Evolutionary conservation across 2,113 vertebrate species (phyloP).

Genomic region (Entomyzon cyanotis): DNA sequence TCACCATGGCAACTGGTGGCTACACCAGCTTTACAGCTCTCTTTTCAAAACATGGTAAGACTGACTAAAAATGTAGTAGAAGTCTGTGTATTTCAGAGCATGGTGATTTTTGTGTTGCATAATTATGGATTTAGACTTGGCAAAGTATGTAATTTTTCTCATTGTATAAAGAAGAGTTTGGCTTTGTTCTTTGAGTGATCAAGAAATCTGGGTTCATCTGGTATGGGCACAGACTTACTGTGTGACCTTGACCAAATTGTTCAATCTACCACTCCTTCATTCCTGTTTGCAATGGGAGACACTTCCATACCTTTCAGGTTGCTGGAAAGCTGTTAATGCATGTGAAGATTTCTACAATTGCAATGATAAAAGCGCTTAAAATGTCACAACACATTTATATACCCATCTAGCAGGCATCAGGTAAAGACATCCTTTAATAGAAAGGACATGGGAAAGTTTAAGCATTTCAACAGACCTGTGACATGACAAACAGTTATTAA

Average conservation of each 20-base stretch:
- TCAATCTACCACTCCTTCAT: background rate
- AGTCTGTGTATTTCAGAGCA: background rate
- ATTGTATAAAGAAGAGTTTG: background rate
- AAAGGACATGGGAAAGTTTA: background rate
- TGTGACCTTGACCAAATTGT: background rate
- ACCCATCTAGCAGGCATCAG: background rate
- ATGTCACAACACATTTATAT: background rate
- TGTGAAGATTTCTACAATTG: background rate
- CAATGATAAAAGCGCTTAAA: background rate
- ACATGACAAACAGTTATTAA: constrained; percentile 28
- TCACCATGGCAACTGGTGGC: constrained; percentile 45
- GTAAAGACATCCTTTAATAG: background rate
- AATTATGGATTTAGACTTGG: background rate
- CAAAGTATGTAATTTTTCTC: background rate
- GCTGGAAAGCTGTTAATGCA: background rate
- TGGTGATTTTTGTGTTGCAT: background rate
- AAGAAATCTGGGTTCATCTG: background rate
- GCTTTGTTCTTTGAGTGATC: background rate
- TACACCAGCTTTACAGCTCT: background rate
- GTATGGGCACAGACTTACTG: background rate
- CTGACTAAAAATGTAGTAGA: background rate
- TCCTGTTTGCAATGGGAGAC: background rate
- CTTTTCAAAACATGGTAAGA: background rate
- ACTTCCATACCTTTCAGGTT: background rate
- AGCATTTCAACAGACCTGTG: constrained; percentile 23